Percentiles rank a stretch among this genome's conserved stretches.
phyloP scores from a whole-genome alignment of 2,888 invertebrate species.

The Portevinia maculata region DNA sequence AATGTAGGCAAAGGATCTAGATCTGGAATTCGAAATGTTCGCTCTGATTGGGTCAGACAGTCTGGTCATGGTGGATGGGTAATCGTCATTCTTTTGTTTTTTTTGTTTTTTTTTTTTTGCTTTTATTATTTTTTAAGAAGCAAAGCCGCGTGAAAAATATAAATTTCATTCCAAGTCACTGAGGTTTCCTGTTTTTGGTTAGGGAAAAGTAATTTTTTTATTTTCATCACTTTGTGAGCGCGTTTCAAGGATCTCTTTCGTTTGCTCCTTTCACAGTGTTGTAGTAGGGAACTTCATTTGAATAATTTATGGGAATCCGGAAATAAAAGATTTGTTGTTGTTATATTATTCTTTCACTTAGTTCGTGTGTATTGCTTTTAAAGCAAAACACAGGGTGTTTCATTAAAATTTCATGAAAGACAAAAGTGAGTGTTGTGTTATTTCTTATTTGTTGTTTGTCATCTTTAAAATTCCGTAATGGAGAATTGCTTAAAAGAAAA shows the following conservation, averaged over 20 bases:
- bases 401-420: slow-evolving; percentile 70
- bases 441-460: slow-evolving; percentile 26
- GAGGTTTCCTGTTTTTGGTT: slow-evolving; percentile 70
- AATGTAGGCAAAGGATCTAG: slow-evolving; percentile 59
- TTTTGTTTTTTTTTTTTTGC: slow-evolving; percentile 16
- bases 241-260: slow-evolving; percentile 22
- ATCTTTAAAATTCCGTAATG: slow-evolving; percentile 6
- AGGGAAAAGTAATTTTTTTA: background rate
- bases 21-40: slow-evolving; percentile 49
- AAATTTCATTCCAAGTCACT: slow-evolving; percentile 68
- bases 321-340: slow-evolving; percentile 62
- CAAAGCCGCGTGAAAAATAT: slow-evolving; percentile 57
- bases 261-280: slow-evolving; percentile 16
- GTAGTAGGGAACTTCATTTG: slow-evolving; percentile 70
- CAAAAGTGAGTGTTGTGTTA: slow-evolving; percentile 60
- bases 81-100: slow-evolving; percentile 49
- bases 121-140: slow-evolving; percentile 14
- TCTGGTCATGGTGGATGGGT: slow-evolving; percentile 53
- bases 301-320: slow-evolving; percentile 74
- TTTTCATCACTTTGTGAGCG: slow-evolving; percentile 17
- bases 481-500: slow-evolving; percentile 53
- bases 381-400: slow-evolving; percentile 66
- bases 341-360: slow-evolving; percentile 15
- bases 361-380: slow-evolving; percentile 24
- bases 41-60: slow-evolving; percentile 68